Evolutionary conservation across 2,113 vertebrate species (phyloP).

Genomic region (Tiliqua scincoides): DNA sequence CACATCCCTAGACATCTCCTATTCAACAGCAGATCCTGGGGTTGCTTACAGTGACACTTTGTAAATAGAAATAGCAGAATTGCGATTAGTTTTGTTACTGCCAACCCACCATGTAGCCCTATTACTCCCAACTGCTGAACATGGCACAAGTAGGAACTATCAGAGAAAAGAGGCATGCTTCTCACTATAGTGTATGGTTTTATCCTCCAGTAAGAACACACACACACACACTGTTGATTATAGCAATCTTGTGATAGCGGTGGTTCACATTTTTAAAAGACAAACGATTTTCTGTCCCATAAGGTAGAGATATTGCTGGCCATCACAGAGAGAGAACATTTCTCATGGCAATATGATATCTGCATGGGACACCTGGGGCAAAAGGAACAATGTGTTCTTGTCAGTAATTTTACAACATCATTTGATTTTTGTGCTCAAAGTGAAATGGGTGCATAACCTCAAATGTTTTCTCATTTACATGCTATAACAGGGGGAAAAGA

Average conservation of each 20-base stretch:
- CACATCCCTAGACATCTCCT: too few relatives aligned
- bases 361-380: background rate
- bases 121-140: too few relatives aligned
- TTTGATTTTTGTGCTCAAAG: slow-evolving; percentile 28
- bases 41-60: too few relatives aligned
- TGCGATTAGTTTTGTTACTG: too few relatives aligned
- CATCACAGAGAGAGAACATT: slow-evolving; percentile 19
- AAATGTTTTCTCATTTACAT: slow-evolving; percentile 42
- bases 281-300: background rate
- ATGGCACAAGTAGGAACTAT: too few relatives aligned
- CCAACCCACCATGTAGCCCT: too few relatives aligned
- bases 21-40: too few relatives aligned
- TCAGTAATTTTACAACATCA: slow-evolving; percentile 11
- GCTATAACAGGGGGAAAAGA: background rate
- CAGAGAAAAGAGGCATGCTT: too few relatives aligned
- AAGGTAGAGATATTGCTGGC: background rate
- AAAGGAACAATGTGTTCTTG: slow-evolving; percentile 33
- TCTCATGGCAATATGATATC: slow-evolving; percentile 14
- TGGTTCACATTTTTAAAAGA: background rate
- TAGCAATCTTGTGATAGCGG: background rate
- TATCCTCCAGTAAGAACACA: background rate
- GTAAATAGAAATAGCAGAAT: too few relatives aligned
- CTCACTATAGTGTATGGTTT: too few relatives aligned
- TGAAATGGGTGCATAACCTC: slow-evolving; percentile 34
- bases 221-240: too few relatives aligned